Evolutionary conservation across 2,888 invertebrate genomes (phyloP).

Genomic region (Megastigmus dorsalis): DNA sequence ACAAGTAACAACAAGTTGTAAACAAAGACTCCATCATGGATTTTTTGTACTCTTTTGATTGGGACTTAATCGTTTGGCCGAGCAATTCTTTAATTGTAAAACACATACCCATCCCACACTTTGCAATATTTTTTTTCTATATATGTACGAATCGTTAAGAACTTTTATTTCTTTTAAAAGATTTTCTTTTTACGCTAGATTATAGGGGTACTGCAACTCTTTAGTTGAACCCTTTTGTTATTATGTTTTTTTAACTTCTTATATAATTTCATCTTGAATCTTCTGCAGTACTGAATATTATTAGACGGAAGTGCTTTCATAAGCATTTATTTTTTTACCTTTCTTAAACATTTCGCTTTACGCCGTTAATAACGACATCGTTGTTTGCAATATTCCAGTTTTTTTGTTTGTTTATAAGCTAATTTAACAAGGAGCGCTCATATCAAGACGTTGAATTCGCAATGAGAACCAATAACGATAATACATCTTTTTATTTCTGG

Average conservation of each 20-base stretch:
- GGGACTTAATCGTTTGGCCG: slow-evolving; percentile 68
- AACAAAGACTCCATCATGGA: slow-evolving; percentile 57
- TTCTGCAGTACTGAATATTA: slow-evolving; percentile 41
- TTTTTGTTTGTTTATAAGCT: slow-evolving; percentile 39
- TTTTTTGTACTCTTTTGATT: slow-evolving; percentile 73
- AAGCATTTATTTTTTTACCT: slow-evolving; percentile 40
- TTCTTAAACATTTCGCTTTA: slow-evolving; percentile 49
- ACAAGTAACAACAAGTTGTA: slow-evolving; percentile 56
- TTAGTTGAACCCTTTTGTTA: slow-evolving; percentile 48
- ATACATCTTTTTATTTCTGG: slow-evolving; percentile 35
- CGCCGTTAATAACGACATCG: slow-evolving; percentile 46
- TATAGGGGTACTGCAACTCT: slow-evolving; percentile 33
- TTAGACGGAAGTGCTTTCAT: slow-evolving; percentile 49
- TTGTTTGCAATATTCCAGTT: slow-evolving; percentile 49
- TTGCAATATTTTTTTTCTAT: slow-evolving; percentile 55
- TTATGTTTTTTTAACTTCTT: slow-evolving; percentile 47
- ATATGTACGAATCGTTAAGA: slow-evolving; percentile 53
- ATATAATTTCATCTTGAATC: slow-evolving; percentile 51
- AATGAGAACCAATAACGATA: slow-evolving; percentile 50
- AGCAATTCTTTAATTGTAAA: slow-evolving; percentile 60
- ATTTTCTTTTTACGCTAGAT: slow-evolving; percentile 27
- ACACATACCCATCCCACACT: slow-evolving; percentile 40
- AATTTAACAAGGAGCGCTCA: slow-evolving; percentile 48
- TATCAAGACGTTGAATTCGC: slow-evolving; percentile 35
- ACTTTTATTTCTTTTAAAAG: slow-evolving; percentile 16